phyloP scores from a whole-genome alignment of 2,113 vertebrate species.

The Etia nguti region DNA sequence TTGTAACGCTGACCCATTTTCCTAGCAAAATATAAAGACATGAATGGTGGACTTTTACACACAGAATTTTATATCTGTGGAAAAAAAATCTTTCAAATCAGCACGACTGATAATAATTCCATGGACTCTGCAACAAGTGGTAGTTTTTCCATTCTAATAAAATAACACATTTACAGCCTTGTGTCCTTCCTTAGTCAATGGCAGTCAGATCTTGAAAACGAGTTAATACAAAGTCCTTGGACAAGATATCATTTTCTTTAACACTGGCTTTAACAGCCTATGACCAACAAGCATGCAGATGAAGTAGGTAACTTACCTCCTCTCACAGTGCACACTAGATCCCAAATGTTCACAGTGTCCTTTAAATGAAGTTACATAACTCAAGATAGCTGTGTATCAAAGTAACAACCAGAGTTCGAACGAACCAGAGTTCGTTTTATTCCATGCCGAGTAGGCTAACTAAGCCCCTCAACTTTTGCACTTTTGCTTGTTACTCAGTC shows the following conservation, averaged over 20 bases:
- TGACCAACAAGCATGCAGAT: background rate
- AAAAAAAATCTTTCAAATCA: rapidly evolving
- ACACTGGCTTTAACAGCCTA: background rate
- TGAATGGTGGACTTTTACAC: background rate
- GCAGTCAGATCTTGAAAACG: background rate
- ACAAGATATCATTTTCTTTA: background rate
- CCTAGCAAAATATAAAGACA: background rate
- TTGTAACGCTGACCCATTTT: background rate
- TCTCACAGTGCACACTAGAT: background rate
- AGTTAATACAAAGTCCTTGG: background rate
- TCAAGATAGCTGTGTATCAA: background rate
- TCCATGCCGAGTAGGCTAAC: background rate
- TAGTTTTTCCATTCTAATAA: background rate
- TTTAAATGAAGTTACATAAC: background rate
- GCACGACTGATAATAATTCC: background rate
- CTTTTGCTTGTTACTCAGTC: background rate
- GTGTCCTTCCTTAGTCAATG: background rate
- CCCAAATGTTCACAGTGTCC: background rate
- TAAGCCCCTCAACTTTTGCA: background rate
- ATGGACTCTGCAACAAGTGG: background rate
- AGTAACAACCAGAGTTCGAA: background rate
- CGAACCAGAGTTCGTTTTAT: background rate
- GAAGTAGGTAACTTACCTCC: background rate
- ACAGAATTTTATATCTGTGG: background rate
- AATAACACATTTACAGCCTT: background rate